phyloP scores from a whole-genome alignment of 92 coral and sea anemone species.

The Desmophyllum pertusum region DNA sequence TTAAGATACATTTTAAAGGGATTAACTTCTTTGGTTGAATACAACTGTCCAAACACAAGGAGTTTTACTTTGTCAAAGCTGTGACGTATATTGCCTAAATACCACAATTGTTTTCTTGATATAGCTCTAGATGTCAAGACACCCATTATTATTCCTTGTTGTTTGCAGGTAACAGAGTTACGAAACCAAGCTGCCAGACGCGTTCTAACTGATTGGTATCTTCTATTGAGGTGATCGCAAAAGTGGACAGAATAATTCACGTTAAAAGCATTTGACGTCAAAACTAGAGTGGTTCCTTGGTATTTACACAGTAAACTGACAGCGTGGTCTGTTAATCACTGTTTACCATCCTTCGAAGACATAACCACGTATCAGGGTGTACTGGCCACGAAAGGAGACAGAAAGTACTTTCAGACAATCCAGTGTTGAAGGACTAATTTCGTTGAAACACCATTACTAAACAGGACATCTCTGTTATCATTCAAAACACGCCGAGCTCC shows the following conservation, averaged over 20 bases:
- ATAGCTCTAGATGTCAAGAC: not conserved
- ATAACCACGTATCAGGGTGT: not conserved
- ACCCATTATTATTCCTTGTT: not conserved
- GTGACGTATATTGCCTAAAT: conserved; percentile 22
- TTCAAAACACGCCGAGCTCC: not conserved
- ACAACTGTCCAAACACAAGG: conserved; percentile 34
- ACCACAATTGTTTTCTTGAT: not conserved
- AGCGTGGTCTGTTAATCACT: not conserved
- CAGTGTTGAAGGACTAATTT: not conserved
- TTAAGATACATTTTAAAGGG: conserved; percentile 28
- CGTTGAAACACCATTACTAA: not conserved
- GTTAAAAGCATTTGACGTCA: conserved; percentile 24
- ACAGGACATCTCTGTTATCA: not conserved
- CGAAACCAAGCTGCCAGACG: not conserved
- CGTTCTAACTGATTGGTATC: not conserved
- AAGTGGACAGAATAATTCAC: conserved; percentile 13
- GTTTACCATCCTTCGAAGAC: not conserved
- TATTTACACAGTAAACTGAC: not conserved
- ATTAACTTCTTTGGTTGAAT: conserved; percentile 23
- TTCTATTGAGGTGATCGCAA: not conserved
- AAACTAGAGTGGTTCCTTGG: not conserved
- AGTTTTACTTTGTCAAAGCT: conserved; percentile 35
- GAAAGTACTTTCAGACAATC: not conserved
- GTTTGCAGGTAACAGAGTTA: conserved; percentile 24
- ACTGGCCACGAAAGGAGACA: not conserved